Conservation (phyloP, 2,113 vertebrate genomes). For the Podarcis cretensis region DNA sequence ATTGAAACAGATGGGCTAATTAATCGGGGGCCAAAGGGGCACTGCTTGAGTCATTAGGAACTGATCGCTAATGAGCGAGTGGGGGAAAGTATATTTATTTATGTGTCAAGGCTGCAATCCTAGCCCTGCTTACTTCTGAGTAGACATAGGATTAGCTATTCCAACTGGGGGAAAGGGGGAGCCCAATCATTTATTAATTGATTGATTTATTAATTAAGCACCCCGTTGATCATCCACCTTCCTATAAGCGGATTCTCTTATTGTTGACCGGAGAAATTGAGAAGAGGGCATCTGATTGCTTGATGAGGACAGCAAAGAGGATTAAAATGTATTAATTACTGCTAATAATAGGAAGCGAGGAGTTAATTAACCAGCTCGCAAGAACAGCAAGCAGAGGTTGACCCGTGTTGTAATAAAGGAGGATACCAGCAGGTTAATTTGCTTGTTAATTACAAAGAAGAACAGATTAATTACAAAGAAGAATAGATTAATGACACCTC, state of each 20-base stretch:
- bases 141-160: background rate
- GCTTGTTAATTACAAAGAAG: background rate
- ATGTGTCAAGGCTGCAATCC: too few relatives aligned
- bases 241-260: background rate
- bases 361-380: background rate
- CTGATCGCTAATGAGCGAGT: too few relatives aligned
- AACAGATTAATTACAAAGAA: background rate
- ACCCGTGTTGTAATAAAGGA: background rate
- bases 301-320: background rate
- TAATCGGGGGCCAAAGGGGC: background rate
- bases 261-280: background rate
- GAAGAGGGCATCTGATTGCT: too few relatives aligned
- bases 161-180: background rate
- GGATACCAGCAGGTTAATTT: background rate
- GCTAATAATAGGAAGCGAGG: background rate
- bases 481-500: background rate
- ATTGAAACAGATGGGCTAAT: background rate
- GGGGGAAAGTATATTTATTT: too few relatives aligned
- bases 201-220: background rate
- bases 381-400: background rate
- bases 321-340: background rate
- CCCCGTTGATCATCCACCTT: background rate
- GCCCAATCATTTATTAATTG: too few relatives aligned
- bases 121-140: too few relatives aligned
- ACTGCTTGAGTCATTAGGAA: too few relatives aligned